Percentiles rank a stretch among this genome's conserved stretches.
Evolutionary conservation across 2,888 invertebrate genomes (phyloP).

Genomic region (Epirrhoe tristata): DNA sequence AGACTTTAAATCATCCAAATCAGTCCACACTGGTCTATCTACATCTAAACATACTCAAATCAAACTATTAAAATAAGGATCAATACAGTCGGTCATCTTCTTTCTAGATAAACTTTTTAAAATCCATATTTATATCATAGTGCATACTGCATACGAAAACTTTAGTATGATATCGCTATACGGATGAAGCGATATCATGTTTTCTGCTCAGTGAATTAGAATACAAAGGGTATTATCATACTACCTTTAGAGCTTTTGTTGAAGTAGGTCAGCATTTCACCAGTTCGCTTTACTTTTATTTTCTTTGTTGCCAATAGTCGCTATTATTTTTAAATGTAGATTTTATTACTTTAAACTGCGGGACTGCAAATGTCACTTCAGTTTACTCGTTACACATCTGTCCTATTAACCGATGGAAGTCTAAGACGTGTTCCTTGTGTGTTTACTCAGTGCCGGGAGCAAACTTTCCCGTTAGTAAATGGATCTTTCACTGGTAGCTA

Average conservation of each 20-base stretch:
- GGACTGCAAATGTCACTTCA: constrained; percentile 35
- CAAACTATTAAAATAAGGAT: not conserved
- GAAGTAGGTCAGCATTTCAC: constrained; percentile 51
- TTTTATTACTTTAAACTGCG: constrained; percentile 24
- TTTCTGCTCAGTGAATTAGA: constrained; percentile 62
- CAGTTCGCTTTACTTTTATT: constrained; percentile 44
- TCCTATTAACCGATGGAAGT: constrained; percentile 53
- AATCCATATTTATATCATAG: not conserved
- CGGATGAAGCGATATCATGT: constrained; percentile 53
- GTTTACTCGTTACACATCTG: constrained; percentile 54
- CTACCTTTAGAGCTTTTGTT: constrained; percentile 47
- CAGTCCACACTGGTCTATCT: too few species aligned
- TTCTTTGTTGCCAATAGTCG: constrained; percentile 27
- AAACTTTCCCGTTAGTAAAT: constrained; percentile 22
- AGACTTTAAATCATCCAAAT: too few species aligned
- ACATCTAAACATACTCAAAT: too few species aligned
- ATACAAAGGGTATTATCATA: constrained; percentile 55
- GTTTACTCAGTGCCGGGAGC: constrained; percentile 4
- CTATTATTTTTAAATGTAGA: constrained; percentile 20
- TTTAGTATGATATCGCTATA: constrained; percentile 32
- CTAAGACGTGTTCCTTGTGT: constrained; percentile 56
- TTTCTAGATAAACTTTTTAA: not conserved
- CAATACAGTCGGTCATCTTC: not conserved
- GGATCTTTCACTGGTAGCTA: constrained; percentile 16
- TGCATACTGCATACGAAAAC: constrained; percentile 19